These are phyloP conservation scores for Penaeus indicus DNA, from an alignment of 1,140 invertebrate genomes.

Conservation along the genomic window DNA sequence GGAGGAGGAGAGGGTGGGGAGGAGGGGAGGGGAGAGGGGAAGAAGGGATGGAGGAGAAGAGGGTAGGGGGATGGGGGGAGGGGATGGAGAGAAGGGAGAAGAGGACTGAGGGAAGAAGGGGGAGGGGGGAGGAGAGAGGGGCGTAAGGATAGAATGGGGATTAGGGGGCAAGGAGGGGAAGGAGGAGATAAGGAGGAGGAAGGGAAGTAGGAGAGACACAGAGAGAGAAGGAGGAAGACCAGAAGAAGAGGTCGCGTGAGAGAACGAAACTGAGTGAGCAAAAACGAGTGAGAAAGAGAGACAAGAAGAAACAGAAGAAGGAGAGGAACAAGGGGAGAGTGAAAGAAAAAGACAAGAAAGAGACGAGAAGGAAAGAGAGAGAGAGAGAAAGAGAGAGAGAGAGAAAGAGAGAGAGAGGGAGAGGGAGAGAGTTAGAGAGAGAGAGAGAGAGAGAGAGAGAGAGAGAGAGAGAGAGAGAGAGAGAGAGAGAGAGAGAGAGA, in stretches of 20 bases:
- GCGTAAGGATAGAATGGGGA: neutral
- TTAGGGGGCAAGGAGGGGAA: constrained; percentile 5
- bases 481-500: too few relatives aligned
- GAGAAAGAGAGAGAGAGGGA: neutral
- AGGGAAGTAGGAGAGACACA: neutral
- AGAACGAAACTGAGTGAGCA: too few relatives aligned
- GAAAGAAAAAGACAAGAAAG: too few relatives aligned
- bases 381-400: constrained; percentile 31
- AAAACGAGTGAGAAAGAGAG: too few relatives aligned
- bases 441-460: too few relatives aligned
- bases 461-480: too few relatives aligned
- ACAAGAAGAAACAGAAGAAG: too few relatives aligned
- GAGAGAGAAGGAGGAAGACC: neutral
- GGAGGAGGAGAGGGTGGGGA: neutral
- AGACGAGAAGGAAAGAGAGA: neutral
- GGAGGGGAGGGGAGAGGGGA: neutral
- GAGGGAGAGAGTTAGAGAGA: too few relatives aligned
- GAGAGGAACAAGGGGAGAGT: too few relatives aligned
- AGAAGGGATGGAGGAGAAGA: neutral
- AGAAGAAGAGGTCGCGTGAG: too few relatives aligned
- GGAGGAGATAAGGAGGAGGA: neutral
- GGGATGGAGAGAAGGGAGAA: neutral
- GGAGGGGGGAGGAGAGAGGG: neutral
- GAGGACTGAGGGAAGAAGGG: neutral
- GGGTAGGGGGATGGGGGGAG: neutral